Evolutionary conservation across 1,140 invertebrate species (phyloP).

Genomic region (Leptinotarsa undecemlineata): DNA sequence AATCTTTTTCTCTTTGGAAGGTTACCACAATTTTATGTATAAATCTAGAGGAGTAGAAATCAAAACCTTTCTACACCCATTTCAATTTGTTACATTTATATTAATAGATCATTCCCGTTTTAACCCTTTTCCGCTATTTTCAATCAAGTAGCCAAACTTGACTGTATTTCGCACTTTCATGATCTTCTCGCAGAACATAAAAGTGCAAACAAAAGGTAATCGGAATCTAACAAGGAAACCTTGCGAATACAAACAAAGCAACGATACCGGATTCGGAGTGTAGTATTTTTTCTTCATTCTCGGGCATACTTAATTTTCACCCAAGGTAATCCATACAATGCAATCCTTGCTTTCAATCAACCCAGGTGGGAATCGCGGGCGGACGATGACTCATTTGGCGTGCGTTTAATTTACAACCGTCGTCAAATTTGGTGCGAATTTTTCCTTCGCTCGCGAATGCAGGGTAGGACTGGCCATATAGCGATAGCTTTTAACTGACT

Average conservation of each 20-base stretch:
- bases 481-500: too few species aligned
- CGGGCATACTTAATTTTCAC: neutral
- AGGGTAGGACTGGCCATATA: too few species aligned
- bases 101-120: too few species aligned
- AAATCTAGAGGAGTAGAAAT: too few species aligned
- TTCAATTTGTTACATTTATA: too few species aligned
- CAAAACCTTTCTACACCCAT: too few species aligned
- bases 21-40: too few species aligned
- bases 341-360: neutral
- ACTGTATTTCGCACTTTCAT: too few species aligned
- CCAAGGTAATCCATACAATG: neutral
- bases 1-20: too few species aligned
- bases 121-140: too few species aligned
- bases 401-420: neutral
- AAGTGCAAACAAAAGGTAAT: neutral
- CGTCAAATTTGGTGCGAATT: neutral
- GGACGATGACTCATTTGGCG: neutral
- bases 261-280: neutral
- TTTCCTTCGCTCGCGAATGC: neutral
- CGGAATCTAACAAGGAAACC: neutral
- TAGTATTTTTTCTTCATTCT: neutral
- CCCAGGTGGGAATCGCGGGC: neutral
- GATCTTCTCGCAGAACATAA: too few species aligned
- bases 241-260: constrained; percentile 6
- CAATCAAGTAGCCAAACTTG: too few species aligned